Conservation (phyloP, 2,888 invertebrate genomes). For the Lottia gigantea region DNA sequence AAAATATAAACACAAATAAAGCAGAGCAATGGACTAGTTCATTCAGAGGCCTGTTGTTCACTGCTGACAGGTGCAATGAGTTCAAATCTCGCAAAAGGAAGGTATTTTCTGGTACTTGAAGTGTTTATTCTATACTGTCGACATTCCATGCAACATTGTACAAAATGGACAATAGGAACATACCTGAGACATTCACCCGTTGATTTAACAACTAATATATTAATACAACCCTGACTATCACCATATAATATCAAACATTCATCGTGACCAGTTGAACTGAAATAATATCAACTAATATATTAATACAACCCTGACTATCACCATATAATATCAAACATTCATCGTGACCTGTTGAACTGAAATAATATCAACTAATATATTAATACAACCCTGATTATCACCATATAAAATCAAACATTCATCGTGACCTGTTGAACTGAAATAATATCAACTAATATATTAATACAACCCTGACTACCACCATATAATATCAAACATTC, state of each 20-base stretch:
- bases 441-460: slow-evolving; percentile 58
- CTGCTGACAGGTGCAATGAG: neutral
- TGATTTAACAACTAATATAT: slow-evolving; percentile 65
- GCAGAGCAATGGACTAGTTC: neutral
- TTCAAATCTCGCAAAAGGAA: too few species aligned
- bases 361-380: slow-evolving; percentile 57
- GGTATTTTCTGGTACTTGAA: too few species aligned
- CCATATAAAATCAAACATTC: slow-evolving; percentile 67
- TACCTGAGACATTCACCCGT: slow-evolving; percentile 67
- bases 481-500: slow-evolving; percentile 67
- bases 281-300: slow-evolving; percentile 17
- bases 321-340: neutral
- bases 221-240: slow-evolving; percentile 67
- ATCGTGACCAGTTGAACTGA: slow-evolving; percentile 63
- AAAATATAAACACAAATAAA: slow-evolving; percentile 17
- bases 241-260: slow-evolving; percentile 67
- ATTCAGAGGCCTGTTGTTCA: neutral
- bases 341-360: too few species aligned
- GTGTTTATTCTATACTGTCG: too few species aligned
- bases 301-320: neutral
- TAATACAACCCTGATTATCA: slow-evolving; percentile 67
- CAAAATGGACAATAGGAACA: neutral
- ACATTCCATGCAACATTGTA: too few species aligned
- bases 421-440: slow-evolving; percentile 63
- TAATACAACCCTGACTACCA: slow-evolving; percentile 67